These are phyloP conservation scores for Pogonocherus hispidulus DNA, from an alignment of 2,888 invertebrate genomes.

Conservation along the genomic window DNA sequence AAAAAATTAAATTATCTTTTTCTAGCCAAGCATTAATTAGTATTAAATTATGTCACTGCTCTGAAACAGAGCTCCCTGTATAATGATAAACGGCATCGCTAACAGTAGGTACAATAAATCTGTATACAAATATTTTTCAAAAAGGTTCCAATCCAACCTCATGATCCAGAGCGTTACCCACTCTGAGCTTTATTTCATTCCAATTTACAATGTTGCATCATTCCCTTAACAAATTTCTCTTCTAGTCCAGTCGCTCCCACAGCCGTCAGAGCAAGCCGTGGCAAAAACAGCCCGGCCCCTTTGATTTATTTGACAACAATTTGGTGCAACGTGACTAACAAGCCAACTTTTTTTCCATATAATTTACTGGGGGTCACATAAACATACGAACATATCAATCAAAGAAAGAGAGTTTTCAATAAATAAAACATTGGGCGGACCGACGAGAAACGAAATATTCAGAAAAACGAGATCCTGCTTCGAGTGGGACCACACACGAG, in stretches of 20 bases:
- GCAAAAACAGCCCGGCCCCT: slow-evolving; percentile 20
- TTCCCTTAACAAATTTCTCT: neutral
- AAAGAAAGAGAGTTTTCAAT: slow-evolving; percentile 36
- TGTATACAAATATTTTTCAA: too few species aligned
- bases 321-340: slow-evolving; percentile 28
- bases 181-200: neutral
- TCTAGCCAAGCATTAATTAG: too few species aligned
- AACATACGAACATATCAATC: slow-evolving; percentile 32
- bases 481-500: slow-evolving; percentile 26
- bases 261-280: neutral
- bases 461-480: slow-evolving; percentile 20
- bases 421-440: slow-evolving; percentile 32
- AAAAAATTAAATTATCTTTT: too few species aligned
- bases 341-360: slow-evolving; percentile 27
- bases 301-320: slow-evolving; percentile 36
- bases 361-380: slow-evolving; percentile 30
- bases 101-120: too few species aligned
- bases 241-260: neutral
- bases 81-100: too few species aligned
- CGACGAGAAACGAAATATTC: slow-evolving; percentile 35
- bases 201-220: neutral
- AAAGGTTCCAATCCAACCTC: too few species aligned
- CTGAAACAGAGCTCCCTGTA: too few species aligned
- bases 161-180: too few species aligned
- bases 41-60: too few species aligned